Evolutionary conservation across 2,113 vertebrate genomes (phyloP), one percentile per base, ranked within the genome.

Genomic region (Oreochromis spilurus): DNA sequence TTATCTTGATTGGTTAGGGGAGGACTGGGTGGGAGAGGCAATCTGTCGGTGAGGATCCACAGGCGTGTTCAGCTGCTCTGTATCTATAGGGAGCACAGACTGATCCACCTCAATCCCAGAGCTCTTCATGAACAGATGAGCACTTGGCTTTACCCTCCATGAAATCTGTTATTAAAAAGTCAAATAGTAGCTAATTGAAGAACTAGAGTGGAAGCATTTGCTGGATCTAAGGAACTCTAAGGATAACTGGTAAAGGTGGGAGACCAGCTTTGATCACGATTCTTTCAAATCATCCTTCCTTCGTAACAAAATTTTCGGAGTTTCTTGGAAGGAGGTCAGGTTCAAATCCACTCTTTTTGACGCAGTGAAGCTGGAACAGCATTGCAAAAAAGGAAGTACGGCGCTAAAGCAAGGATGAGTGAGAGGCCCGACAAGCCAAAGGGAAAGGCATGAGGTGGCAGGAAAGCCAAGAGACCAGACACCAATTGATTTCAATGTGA

Each of bases 1-100:
- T 94, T 93, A 92, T 96, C 94, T 93, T 92, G 93, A 97, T 96
- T 96, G 95, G 96, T 91, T 80, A 55, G 77, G 75, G 86, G 86
- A 88, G 83, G 91, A 91, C 67, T 58, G 89, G 90, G 88, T 93
- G 94, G 94, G 94, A 92, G 90, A 90, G 92, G 82, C 87, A 19
- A 89, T 94, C 91, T 87, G 92, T 54, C 29, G 62, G 81, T 92
- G 91, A 94, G 86, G 88, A 89, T 92, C 92, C 84, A 82, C 95
- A 95, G 90, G 84, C 89, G 24, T 89, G 93, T 88, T 89, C 91
- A 92, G 89, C 88, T 53, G 75, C 31, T 38, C 82, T 70, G 26
- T 31, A 62, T 85, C 84, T 77, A 26, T 50, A 88, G 86, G 45
- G 82, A 92, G 87, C 29, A 58, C 78, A 86, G 62, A 80, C 60